Percentiles rank a stretch among this genome's conserved stretches.
Conservation (phyloP, 2,797 vertebrate species). For the Brachyalestes nurse region DNA sequence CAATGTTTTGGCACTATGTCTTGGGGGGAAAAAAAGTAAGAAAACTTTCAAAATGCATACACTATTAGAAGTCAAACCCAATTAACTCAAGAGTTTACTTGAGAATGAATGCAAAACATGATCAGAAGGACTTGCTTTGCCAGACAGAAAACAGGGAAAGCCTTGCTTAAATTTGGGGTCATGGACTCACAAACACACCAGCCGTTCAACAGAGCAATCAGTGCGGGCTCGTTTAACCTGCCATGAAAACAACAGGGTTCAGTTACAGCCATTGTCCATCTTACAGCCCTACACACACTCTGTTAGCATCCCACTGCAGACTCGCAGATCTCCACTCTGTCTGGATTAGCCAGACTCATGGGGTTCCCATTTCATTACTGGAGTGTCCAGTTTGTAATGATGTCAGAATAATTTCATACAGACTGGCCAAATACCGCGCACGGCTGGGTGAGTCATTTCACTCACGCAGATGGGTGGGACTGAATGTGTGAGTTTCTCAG, state of each 20-base stretch:
- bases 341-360: no score
- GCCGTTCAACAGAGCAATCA: constrained; percentile 45
- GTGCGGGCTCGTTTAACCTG: constrained; percentile 43
- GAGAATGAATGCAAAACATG: neutral
- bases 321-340: neutral
- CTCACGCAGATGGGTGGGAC: neutral
- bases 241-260: constrained; percentile 35
- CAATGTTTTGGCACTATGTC: no score
- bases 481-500: constrained; percentile 11
- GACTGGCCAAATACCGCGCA: no score
- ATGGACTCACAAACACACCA: constrained; percentile 25
- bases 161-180: neutral
- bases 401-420: neutral
- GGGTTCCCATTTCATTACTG: neutral
- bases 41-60: no score
- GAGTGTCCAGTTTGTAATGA: neutral
- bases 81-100: neutral
- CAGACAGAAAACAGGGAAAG: neutral
- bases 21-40: no score
- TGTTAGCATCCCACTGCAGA: neutral
- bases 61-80: no score
- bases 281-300: constrained; percentile 3
- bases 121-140: neutral
- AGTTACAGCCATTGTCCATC: constrained; percentile 34
- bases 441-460: neutral